Base-by-base conservation (phyloP, 2,113 vertebrate species). In the Mesocricetus auratus region DNA sequence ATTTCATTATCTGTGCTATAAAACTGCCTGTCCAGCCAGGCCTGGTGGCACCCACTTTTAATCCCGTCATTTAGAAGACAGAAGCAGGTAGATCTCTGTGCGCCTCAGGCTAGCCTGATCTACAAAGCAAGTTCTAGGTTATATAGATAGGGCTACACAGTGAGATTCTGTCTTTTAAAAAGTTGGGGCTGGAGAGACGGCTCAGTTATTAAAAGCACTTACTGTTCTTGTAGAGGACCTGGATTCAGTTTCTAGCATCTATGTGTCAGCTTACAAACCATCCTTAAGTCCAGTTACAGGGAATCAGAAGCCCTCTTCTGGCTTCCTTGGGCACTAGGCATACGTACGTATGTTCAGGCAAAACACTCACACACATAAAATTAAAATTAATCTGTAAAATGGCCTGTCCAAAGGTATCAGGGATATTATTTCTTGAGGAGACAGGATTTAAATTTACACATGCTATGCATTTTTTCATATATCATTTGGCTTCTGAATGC, bases 401-500 rank as follows among this genome's bases (percentile, higher is more conserved):
- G 31, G 3, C 31, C 15, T 86, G 21, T 91, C 66, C 0, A 45
- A 45, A 92, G 78, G 24, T 86, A 89, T 91, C 77, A 81, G 71
- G 58, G 7, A 73, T 95, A 75, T 89, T 97, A 81, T 85, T 92
- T 96, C 82, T 89, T 94, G 74, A 64, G 24, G 33, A 62, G 29
- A 77, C 50, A 82, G 21, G 26, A 89, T 86, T 31, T 89, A 91
- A 93, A 91, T 89, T 86, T 74, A 88, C 24, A 77, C 7, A 68
- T 82, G 39, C 58, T 82, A 36, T 47, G 68, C 64, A 64, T 75
- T 82, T 87, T 87, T 92, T 94, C 45, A 68, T 33, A 71, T n/a
- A 60, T 29, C n/a, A 58, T 86, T 78, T 95, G 87, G 53, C 77
- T 97, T 95, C 33, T 42, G n/a, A 94, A 93, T 96, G 45, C 81